Percentiles rank a stretch among this genome's conserved stretches.
Evolutionary conservation across 1,140 invertebrate genomes (phyloP).

Genomic region (Zaprionus camerounensis): DNA sequence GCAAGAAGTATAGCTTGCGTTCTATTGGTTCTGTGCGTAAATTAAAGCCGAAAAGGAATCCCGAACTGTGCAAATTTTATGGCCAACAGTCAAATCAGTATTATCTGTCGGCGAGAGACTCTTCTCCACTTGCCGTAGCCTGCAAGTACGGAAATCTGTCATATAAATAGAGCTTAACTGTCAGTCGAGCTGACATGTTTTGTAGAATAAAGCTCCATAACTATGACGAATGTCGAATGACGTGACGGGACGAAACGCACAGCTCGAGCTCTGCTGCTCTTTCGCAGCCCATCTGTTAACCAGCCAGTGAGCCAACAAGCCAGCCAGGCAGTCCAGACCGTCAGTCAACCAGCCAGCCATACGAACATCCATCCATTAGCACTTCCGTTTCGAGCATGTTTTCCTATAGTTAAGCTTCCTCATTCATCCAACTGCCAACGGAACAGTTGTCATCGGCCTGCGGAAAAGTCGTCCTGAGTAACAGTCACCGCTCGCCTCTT

Average conservation of each 20-base stretch:
- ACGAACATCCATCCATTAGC: conserved; percentile 61
- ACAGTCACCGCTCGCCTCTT: not conserved
- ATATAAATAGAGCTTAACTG: conserved; percentile 70
- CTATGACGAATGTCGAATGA: conserved; percentile 19
- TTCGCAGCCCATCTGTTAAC: conserved; percentile 34
- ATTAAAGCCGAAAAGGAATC: not conserved
- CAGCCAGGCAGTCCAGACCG: conserved; percentile 21
- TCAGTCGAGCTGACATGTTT: conserved; percentile 60
- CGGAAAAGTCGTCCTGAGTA: conserved; percentile 14
- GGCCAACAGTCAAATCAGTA: not conserved
- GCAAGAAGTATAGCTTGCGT: not conserved
- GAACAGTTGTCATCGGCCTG: conserved; percentile 27
- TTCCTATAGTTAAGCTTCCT: conserved; percentile 46
- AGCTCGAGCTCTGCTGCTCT: conserved; percentile 19
- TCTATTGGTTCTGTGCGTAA: not conserved
- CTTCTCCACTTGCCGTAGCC: not conserved
- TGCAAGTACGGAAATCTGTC: conserved; percentile 31
- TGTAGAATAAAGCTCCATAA: conserved; percentile 33
- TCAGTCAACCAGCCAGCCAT: conserved; percentile 58
- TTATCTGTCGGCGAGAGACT: not conserved
- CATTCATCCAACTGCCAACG: conserved; percentile 21
- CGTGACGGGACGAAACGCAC: conserved; percentile 11
- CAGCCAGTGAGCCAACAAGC: not conserved
- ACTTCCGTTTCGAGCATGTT: conserved; percentile 63
- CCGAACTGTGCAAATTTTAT: not conserved